These are phyloP conservation scores for Ceratothoa steindachneri DNA, from an alignment of 2,888 invertebrate genomes.

Conservation along the genomic window DNA sequence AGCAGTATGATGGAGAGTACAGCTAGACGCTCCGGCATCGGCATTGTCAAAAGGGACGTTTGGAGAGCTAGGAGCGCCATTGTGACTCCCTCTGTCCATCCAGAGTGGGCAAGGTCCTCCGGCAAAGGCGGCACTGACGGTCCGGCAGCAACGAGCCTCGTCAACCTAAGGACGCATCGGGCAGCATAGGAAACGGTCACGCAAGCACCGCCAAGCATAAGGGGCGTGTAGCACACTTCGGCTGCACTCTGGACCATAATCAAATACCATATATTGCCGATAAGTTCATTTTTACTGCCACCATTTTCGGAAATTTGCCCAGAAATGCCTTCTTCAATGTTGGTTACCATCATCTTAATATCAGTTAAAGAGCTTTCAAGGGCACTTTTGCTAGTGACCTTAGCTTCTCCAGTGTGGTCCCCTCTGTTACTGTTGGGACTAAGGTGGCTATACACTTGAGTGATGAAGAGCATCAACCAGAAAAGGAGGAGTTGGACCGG, in stretches of 20 bases:
- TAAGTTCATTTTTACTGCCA: slow-evolving; percentile 19
- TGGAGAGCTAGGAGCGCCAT: slow-evolving; percentile 58
- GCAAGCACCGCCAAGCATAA: slow-evolving; percentile 57
- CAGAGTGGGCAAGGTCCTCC: slow-evolving; percentile 53
- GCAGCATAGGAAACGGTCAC: slow-evolving; percentile 57
- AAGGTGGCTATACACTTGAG: slow-evolving; percentile 52
- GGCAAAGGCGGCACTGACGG: slow-evolving; percentile 50
- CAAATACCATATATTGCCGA: slow-evolving; percentile 52
- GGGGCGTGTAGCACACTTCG: slow-evolving; percentile 56
- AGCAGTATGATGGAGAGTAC: slow-evolving; percentile 58
- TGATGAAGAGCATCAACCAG: slow-evolving; percentile 56
- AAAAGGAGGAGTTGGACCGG: slow-evolving; percentile 57
- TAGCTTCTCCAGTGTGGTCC: slow-evolving; percentile 19
- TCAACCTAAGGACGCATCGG: slow-evolving; percentile 53
- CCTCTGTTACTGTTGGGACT: slow-evolving; percentile 36
- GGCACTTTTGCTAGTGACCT: neutral
- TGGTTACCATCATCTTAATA: slow-evolving; percentile 9
- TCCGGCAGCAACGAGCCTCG: slow-evolving; percentile 55
- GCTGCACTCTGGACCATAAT: slow-evolving; percentile 53
- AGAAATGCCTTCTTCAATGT: slow-evolving; percentile 9
- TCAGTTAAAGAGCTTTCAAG: slow-evolving; percentile 1
- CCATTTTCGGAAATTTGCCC: slow-evolving; percentile 16
- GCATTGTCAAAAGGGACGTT: slow-evolving; percentile 57
- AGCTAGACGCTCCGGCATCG: slow-evolving; percentile 56
- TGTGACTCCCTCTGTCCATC: slow-evolving; percentile 59